Evolutionary conservation across 1,140 invertebrate genomes (phyloP), one percentile per base, ranked within the genome.

Genomic region (Elymnias hypermnestra): DNA sequence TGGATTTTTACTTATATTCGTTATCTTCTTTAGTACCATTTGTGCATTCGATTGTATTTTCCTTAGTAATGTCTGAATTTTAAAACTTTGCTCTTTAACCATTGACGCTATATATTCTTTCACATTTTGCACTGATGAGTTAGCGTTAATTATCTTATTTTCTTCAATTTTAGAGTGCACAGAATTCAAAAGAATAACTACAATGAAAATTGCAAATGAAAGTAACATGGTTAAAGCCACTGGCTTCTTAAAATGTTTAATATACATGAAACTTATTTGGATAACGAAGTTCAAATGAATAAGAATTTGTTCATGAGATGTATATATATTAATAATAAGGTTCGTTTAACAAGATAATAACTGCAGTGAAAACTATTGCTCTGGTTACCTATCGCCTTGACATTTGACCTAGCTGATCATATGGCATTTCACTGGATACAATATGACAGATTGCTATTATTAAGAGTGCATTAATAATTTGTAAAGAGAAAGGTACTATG

Each of bases 341-440:
- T 81, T 65, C 58, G 69, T 50, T 85, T 62, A 45, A 33, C 65
- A 18, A 28, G 36, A 53, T 81, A 75, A 84, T 71, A 28, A 19
- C 19, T 26, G 6, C 35, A 18, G 14, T 13, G 26, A 9, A 29
- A 29, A 13, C 29, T 13, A 43, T 42, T 28, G 10, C 23, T 21
- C 28, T 31, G 18, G 13, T 46, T 57, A 59, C 21, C 36, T 56
- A 38, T 70, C 63, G 48, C 66, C 69, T 73, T 83, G 82, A 83
- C 78, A 82, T 76, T 76, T 76, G 75, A 77, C 76, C 78, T 52
- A 79, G 57, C 70, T 74, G 53, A 76, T 74, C 69, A 70, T 53
- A 12, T 17, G 36, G 21, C 14, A 49, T 36, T 41, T 49, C 38
- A 21, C 38, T 2, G 37, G 22, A 17, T 14, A 36, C 46, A 49